Evolutionary conservation across 64 coral and sea anemone species (phyloP).

Genomic region (Stichodactyla mertensii): DNA sequence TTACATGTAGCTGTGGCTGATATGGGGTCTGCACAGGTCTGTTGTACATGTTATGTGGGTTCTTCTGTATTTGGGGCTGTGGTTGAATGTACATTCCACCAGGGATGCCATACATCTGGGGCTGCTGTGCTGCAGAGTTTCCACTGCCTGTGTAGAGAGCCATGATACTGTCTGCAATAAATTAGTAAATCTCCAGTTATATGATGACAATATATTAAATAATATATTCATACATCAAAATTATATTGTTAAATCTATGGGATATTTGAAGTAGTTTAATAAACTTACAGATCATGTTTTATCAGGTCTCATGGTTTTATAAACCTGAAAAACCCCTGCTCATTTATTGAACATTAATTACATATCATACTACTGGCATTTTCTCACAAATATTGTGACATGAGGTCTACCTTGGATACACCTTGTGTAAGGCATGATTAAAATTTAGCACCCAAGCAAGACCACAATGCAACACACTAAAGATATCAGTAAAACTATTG

Average conservation of each 20-base stretch:
- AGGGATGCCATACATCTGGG: conserved; percentile 58
- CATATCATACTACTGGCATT: no score
- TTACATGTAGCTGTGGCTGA: conserved; percentile 4
- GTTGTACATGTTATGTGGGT: conserved; percentile 11
- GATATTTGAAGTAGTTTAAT: no score
- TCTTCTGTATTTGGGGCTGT: conserved; percentile 20
- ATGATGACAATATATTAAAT: neutral
- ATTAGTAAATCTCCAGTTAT: neutral
- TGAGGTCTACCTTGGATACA: no score
- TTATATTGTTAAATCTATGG: no score
- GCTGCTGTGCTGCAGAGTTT: conserved; percentile 14
- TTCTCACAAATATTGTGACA: no score
- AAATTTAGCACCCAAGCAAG: neutral
- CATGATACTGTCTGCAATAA: conserved; percentile 58
- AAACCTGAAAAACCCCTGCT: no score
- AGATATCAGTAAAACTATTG: no score
- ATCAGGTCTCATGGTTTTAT: no score
- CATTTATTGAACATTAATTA: no score
- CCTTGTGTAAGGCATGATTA: no score
- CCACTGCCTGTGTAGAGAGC: conserved; percentile 23
- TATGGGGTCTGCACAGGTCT: neutral
- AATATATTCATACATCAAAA: no score
- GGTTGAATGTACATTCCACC: conserved; percentile 69
- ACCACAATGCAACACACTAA: neutral
- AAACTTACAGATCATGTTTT: no score